Conservation (phyloP, 2,113 vertebrate genomes). For the Mixornis gularis region DNA sequence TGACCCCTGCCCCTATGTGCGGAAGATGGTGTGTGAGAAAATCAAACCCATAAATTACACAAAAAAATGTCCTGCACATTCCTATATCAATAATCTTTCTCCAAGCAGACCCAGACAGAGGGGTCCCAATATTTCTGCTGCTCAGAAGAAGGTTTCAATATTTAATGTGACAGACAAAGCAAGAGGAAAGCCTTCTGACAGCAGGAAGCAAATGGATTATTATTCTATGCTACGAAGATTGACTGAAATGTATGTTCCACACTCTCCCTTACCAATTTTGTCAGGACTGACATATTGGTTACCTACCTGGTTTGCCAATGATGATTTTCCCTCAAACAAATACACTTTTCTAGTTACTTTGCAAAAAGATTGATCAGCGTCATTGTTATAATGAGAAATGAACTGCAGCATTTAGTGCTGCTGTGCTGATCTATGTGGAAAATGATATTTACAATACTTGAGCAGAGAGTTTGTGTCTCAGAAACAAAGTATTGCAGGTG, state of each 20-base stretch:
- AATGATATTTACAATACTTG: background rate
- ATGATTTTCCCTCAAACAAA: background rate
- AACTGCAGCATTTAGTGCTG: background rate
- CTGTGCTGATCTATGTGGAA: background rate
- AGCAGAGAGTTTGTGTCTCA: background rate
- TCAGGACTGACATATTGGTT: background rate
- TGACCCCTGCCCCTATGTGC: background rate
- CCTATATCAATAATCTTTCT: background rate
- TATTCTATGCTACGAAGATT: background rate
- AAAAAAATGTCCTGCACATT: background rate
- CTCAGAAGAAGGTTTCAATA: background rate
- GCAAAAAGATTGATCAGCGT: background rate
- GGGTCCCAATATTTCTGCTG: background rate
- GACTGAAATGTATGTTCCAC: background rate
- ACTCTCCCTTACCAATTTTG: background rate
- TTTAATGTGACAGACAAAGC: background rate
- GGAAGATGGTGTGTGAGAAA: background rate
- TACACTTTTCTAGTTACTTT: background rate
- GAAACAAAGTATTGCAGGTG: background rate
- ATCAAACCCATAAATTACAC: background rate
- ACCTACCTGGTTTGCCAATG: background rate
- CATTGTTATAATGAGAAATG: fast-evolving
- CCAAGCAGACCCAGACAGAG: background rate
- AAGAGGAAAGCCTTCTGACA: background rate
- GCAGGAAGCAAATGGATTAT: background rate